Conservation (phyloP, 2,113 vertebrate species). For the Paramisgurnus dabryanus region DNA sequence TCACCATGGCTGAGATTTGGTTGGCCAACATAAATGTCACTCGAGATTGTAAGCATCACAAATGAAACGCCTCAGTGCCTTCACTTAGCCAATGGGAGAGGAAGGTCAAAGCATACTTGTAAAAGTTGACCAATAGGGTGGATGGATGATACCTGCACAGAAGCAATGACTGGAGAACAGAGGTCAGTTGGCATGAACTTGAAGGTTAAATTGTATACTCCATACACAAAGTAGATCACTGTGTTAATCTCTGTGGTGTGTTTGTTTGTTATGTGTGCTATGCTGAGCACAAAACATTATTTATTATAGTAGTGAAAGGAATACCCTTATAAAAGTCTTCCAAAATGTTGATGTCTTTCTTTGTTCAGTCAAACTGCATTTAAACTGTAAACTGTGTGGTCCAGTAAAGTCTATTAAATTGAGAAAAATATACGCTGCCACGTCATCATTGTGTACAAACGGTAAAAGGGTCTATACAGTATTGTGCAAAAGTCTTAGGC, state of each 20-base stretch:
- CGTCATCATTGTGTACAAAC: too few species aligned
- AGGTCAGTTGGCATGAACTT: slow-evolving; percentile 12
- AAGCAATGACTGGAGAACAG: neutral
- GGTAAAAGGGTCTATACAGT: too few species aligned
- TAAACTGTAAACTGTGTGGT: too few species aligned
- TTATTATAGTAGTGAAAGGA: too few species aligned
- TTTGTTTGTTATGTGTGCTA: neutral
- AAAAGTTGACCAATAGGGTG: neutral
- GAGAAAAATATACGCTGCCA: too few species aligned
- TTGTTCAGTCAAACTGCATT: too few species aligned
- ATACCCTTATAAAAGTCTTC: too few species aligned
- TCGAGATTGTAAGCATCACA: neutral
- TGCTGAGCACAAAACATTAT: neutral
- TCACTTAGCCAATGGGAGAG: neutral
- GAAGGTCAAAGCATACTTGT: neutral
- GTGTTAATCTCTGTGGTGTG: neutral
- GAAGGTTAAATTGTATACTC: neutral
- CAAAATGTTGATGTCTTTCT: too few species aligned
- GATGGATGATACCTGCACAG: neutral
- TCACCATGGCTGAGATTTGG: slow-evolving; percentile 12
- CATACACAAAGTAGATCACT: neutral
- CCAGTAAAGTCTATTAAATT: too few species aligned
- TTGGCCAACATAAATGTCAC: slow-evolving; percentile 24
- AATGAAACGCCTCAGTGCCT: neutral
- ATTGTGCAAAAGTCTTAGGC: too few species aligned